These are phyloP conservation scores for Lamellibrachia luymesi DNA, from an alignment of 1,140 invertebrate species.

Conservation along the genomic window DNA sequence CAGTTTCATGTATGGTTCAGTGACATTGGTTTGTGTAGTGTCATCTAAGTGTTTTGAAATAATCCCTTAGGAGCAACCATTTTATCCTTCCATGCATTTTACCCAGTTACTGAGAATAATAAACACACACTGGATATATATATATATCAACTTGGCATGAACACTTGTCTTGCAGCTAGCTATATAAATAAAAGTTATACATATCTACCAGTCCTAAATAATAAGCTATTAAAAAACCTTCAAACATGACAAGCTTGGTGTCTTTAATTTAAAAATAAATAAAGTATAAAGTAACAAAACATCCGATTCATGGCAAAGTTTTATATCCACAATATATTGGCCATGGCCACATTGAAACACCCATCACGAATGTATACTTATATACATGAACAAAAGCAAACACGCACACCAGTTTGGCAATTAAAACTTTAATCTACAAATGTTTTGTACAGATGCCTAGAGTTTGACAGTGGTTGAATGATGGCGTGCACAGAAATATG, in stretches of 20 bases:
- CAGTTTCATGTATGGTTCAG: too few relatives aligned
- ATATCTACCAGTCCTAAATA: not conserved
- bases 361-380: not conserved
- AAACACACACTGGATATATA: too few relatives aligned
- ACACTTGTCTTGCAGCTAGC: not conserved
- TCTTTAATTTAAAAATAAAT: not conserved
- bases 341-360: not conserved
- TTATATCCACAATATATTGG: not conserved
- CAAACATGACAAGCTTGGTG: not conserved
- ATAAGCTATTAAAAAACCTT: not conserved
- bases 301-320: not conserved
- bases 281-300: not conserved
- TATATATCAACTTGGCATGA: not conserved
- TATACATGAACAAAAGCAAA: not conserved
- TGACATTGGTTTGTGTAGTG: too few relatives aligned
- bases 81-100: too few relatives aligned
- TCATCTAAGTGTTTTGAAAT: too few relatives aligned
- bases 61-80: too few relatives aligned
- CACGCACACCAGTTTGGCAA: not conserved
- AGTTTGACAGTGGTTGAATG: not conserved
- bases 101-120: too few relatives aligned
- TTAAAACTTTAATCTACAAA: not conserved
- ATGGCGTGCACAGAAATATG: not conserved
- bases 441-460: slow-evolving; percentile 4
- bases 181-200: not conserved